Conservation (phyloP, 1,140 invertebrate genomes). For the Pararge aegeria region DNA sequence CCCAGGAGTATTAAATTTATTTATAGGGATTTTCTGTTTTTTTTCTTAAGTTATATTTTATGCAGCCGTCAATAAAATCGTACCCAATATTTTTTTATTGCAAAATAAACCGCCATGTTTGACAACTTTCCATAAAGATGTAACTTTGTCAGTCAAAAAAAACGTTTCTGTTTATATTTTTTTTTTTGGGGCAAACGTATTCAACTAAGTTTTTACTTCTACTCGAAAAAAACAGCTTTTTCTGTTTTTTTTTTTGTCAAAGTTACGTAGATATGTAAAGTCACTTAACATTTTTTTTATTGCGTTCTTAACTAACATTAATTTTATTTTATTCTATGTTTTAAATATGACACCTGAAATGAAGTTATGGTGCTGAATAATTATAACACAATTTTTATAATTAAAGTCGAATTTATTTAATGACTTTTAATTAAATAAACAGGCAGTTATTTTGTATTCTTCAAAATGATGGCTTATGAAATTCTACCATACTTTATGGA, state of each 20-base stretch:
- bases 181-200: no score
- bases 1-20: conserved; percentile 1
- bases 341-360: not conserved
- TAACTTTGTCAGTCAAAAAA: no score
- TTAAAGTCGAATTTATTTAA: not conserved
- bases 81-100: not conserved
- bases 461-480: conserved; percentile 6
- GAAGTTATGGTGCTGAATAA: not conserved
- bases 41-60: conserved; percentile 6
- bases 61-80: not conserved
- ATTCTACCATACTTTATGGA: conserved; percentile 13
- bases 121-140: no score
- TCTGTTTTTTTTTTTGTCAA: no score
- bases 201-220: no score
- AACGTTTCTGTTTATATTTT: no score
- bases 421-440: not conserved
- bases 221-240: no score
- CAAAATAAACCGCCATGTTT: no score
- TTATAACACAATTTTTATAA: not conserved
- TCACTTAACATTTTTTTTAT: not conserved
- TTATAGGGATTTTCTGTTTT: not conserved
- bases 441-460: not conserved
- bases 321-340: not conserved
- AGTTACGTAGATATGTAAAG: no score
- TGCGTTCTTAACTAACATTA: not conserved